Conservation (phyloP, 1,140 invertebrate genomes). For the Phymastichus coffea region DNA sequence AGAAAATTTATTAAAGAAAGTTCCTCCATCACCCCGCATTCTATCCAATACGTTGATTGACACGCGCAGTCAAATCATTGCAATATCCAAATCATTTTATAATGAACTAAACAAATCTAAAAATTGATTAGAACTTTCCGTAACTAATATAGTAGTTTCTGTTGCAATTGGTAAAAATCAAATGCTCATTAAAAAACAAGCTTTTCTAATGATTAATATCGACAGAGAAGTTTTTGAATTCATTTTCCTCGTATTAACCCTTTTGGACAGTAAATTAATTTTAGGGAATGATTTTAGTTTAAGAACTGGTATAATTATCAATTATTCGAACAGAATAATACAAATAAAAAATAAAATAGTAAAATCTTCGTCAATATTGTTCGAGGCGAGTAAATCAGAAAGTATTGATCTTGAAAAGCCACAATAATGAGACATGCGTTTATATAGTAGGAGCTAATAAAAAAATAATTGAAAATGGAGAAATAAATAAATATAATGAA, state of each 20-base stretch:
- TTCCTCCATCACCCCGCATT: not conserved
- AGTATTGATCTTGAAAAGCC: not conserved
- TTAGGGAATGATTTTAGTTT: conserved; percentile 2
- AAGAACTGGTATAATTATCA: not conserved
- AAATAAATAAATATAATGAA: not conserved
- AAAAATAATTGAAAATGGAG: not conserved
- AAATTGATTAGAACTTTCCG: not conserved
- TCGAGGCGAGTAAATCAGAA: not conserved
- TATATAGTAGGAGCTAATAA: not conserved
- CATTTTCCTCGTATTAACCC: conserved; percentile 3
- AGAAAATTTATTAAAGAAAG: not conserved
- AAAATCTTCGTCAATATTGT: not conserved
- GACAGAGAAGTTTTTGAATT: not conserved
- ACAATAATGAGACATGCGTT: conserved; percentile 6
- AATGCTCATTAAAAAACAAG: conserved; percentile 2
- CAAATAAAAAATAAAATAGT: not conserved
- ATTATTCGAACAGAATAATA: not conserved
- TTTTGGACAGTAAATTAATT: not conserved
- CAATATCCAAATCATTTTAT: conserved; percentile 33
- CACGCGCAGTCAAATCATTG: conserved; percentile 35
- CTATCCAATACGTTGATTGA: conserved; percentile 21
- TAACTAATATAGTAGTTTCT: not conserved
- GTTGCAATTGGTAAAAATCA: conserved; percentile 6
- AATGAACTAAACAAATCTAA: conserved; percentile 8
- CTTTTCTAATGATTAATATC: not conserved